Evolutionary conservation across 2,113 vertebrate species (phyloP).

Genomic region (Dicrurus megarhynchus): DNA sequence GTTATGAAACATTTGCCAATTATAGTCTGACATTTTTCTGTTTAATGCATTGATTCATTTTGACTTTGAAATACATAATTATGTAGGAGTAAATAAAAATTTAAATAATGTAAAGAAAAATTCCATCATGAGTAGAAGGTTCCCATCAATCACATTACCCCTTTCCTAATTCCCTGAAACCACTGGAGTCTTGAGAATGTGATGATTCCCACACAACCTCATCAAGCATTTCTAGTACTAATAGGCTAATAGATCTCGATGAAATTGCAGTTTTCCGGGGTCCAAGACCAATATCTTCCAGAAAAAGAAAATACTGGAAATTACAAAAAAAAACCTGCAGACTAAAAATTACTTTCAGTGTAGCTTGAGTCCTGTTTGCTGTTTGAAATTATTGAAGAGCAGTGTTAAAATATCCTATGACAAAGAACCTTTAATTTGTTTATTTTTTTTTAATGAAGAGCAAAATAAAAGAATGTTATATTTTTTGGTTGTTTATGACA

Average conservation of each 20-base stretch:
- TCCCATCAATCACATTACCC: neutral
- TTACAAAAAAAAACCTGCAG: neutral
- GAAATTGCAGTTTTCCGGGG: neutral
- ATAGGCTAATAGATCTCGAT: neutral
- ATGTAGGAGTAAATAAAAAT: slow-evolving; percentile 15
- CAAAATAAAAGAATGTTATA: neutral
- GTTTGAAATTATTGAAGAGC: neutral
- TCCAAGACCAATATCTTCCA: neutral
- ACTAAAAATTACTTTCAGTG: neutral
- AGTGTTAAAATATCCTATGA: neutral
- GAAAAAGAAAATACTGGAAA: neutral
- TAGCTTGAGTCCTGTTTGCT: neutral
- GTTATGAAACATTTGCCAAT: neutral
- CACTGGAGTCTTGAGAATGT: neutral
- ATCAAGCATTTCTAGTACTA: neutral
- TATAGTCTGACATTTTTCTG: neutral
- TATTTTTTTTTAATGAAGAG: neutral
- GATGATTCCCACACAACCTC: neutral
- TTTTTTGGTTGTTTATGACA: neutral
- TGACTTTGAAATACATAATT: slow-evolving; percentile 11
- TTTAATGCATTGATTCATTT: slow-evolving; percentile 6
- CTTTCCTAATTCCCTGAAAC: neutral
- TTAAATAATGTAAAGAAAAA: slow-evolving; percentile 52
- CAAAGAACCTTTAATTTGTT: neutral
- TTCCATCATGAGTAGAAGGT: neutral